Base-by-base conservation (phyloP, 2,888 invertebrate species). In the Epirrita christyi region DNA sequence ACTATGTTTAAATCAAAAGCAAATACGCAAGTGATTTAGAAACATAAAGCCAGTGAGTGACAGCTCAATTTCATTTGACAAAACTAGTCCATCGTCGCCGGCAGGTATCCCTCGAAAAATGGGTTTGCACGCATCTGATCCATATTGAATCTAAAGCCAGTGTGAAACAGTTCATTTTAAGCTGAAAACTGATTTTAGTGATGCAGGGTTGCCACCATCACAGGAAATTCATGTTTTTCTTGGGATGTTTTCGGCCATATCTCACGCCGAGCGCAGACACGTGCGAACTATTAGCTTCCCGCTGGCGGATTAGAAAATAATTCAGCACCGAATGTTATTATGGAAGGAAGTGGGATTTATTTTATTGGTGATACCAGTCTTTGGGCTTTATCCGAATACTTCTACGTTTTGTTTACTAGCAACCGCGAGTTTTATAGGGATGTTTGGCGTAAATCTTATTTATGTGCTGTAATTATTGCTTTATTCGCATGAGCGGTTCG, bases 261-360 rank as follows among this genome's bases (percentile, higher is more conserved):
- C 78, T 91, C 88, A 88, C 85, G 68, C 75, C 80, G 79, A 81
- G 83, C 76, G 79, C 83, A 81, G 80, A 83, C 91, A 91, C 91
- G 91, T 92, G 90, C 88, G 80, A 88, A 90, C 91, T 92, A 91
- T 91, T 91, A 91, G 90, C 89, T 84, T 83, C 84, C 85, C 83
- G 83, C 75, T 82, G 76, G 68, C 75, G 88, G 90, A 92, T 92
- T 91, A 91, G 89, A 92, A 90, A 90, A 91, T 91, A 91, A 91
- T 91, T 91, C 90, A 91, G 79, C 84, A 75, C 83, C 82, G 84
- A 88, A 90, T 88, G 90, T 90, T 91, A 89, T 91, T 90, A 90
- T 88, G 88, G 88, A 78, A 80, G 80, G 72, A 80, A 76, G 82
- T 71, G 73, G 88, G 90, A 91, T 91, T 91, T 91, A 92, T 91